phyloP scores from a whole-genome alignment of 2,888 invertebrate genomes.

The Allygus modestus region DNA sequence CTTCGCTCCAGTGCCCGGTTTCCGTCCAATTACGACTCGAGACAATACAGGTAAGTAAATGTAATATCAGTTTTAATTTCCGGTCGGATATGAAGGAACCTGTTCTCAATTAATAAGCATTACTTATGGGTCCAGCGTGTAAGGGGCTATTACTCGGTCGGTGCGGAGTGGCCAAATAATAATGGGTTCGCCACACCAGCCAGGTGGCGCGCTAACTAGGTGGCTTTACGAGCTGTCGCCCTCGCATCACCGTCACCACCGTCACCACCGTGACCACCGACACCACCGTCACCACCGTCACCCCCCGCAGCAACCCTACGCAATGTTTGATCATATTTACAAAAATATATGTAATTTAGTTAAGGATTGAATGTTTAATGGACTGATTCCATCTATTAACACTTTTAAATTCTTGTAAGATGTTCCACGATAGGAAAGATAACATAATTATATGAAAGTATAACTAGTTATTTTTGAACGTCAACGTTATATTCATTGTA shows the following conservation, averaged over 20 bases:
- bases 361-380: too few relatives aligned
- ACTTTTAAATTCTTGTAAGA: too few relatives aligned
- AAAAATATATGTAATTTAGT: too few relatives aligned
- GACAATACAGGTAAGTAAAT: conserved; percentile 55
- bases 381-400: too few relatives aligned
- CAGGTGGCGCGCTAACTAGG: conserved; percentile 20
- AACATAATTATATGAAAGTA: too few relatives aligned
- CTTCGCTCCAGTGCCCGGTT: conserved; percentile 22
- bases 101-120: conserved; percentile 46
- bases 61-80: conserved; percentile 53
- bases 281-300: background rate
- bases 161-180: conserved; percentile 40
- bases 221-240: conserved; percentile 17
- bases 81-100: conserved; percentile 51
- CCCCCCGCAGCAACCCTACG: too few relatives aligned
- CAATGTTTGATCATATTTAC: too few relatives aligned
- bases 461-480: too few relatives aligned
- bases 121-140: conserved; percentile 28
- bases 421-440: too few relatives aligned
- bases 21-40: conserved; percentile 43
- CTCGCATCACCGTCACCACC: background rate
- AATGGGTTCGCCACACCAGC: conserved; percentile 1
- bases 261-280: too few relatives aligned
- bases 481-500: too few relatives aligned
- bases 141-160: conserved; percentile 35